phyloP scores from a whole-genome alignment of 2,113 vertebrate species.

The Muscicapa adusta region DNA sequence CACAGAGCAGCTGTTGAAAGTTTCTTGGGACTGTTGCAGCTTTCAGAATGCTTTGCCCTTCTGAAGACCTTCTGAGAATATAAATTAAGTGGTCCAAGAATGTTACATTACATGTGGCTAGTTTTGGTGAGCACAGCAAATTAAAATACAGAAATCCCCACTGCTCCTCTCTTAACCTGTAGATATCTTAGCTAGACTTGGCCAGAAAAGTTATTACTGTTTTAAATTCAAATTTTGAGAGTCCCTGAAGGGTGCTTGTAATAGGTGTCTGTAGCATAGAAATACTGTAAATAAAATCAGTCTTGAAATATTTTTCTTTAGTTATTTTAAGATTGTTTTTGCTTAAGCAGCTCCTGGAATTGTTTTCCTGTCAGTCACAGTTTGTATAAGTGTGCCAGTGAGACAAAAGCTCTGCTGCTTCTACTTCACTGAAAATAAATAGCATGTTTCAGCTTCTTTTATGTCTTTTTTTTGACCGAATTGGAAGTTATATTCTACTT shows the following conservation, averaged over 20 bases:
- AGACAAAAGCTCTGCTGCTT: neutral
- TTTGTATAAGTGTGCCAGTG: neutral
- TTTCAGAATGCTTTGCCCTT: neutral
- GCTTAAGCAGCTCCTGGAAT: neutral
- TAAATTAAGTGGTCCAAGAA: neutral
- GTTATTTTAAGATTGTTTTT: neutral
- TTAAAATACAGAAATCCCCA: neutral
- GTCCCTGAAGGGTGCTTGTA: neutral
- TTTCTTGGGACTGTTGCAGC: neutral
- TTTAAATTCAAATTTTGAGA: neutral
- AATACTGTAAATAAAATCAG: neutral
- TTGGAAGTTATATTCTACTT: neutral
- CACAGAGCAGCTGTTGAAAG: neutral
- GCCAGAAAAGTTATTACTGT: neutral
- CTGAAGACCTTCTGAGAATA: neutral
- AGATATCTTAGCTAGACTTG: neutral
- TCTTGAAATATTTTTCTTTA: neutral
- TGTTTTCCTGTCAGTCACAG: neutral
- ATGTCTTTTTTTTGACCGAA: neutral
- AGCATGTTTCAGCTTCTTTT: neutral
- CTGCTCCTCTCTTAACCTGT: neutral
- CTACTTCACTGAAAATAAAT: neutral
- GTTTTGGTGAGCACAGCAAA: neutral
- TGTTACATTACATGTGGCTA: neutral
- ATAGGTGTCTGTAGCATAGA: neutral